These are phyloP conservation scores for Scaptomyza pallida DNA, from an alignment of 1,140 invertebrate species.

Conservation along the genomic window DNA sequence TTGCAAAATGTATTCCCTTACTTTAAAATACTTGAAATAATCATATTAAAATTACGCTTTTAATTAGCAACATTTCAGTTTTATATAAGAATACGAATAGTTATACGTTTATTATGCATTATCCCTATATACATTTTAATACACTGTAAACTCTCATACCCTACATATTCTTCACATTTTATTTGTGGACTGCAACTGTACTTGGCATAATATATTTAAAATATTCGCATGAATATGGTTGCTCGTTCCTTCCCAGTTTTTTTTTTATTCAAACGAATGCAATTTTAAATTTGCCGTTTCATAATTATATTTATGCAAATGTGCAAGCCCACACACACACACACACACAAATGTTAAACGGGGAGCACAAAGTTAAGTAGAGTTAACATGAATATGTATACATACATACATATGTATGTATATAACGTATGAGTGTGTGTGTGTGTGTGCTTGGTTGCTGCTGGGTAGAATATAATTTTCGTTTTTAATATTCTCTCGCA, in stretches of 20 bases:
- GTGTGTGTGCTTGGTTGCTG: conserved; percentile 44
- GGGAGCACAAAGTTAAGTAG: conserved; percentile 18
- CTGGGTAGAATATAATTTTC: conserved; percentile 78
- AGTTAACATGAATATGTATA: conserved; percentile 49
- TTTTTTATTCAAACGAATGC: conserved; percentile 45
- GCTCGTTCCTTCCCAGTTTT: neutral
- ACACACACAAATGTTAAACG: conserved; percentile 28
- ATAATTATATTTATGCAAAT: conserved; percentile 82
- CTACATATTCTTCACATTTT: conserved; percentile 4
- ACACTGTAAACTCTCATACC: too few relatives aligned
- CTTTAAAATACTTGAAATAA: too few relatives aligned
- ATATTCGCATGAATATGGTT: conserved; percentile 49
- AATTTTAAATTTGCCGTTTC: conserved; percentile 73
- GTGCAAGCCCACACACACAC: conserved; percentile 8
- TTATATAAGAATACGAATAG: too few relatives aligned
- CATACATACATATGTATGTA: conserved; percentile 1
- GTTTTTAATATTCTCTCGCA: conserved; percentile 83
- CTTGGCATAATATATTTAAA: conserved; percentile 55
- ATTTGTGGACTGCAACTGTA: conserved; percentile 28
- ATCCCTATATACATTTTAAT: too few relatives aligned
- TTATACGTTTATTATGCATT: too few relatives aligned
- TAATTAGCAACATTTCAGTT: too few relatives aligned
- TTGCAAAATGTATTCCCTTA: too few relatives aligned
- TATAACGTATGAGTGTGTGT: neutral
- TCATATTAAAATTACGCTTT: too few relatives aligned